Percentiles rank a stretch among this genome's conserved stretches.
Conservation (phyloP, 2,888 invertebrate species). For the Platycheirus rosarum region DNA sequence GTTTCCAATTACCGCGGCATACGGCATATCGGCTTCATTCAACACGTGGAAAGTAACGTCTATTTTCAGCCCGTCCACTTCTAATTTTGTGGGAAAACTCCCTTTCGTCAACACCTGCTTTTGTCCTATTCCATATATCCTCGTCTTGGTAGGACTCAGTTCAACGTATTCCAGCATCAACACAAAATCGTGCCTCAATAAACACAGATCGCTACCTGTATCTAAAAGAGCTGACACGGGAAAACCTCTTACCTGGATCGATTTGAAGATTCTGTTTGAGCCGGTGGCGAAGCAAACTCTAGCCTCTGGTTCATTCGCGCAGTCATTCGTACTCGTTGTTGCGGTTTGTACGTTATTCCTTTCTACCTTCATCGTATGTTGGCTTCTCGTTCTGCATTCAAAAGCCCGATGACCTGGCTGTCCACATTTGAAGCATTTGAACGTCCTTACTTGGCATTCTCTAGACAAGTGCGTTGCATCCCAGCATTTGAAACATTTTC, state of each 20-base stretch:
- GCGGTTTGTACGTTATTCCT: not conserved
- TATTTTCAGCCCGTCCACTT: not conserved
- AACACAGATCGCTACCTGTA: too few relatives aligned
- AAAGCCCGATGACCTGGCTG: not conserved
- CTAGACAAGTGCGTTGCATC: not conserved
- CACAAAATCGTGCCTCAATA: not conserved
- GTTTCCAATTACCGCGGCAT: not conserved
- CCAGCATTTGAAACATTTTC: not conserved
- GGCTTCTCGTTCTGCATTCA: not conserved
- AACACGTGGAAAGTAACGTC: conserved; percentile 6
- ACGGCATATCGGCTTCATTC: conserved; percentile 1
- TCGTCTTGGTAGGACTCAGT: not conserved
- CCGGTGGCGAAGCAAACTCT: not conserved
- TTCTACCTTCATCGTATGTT: not conserved
- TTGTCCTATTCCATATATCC: not conserved
- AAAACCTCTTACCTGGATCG: not conserved
- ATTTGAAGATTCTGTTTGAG: not conserved
- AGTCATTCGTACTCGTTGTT: not conserved
- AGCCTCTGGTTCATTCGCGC: not conserved
- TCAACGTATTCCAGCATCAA: not conserved
- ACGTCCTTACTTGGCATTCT: not conserved
- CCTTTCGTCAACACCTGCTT: not conserved
- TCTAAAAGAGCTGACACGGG: not conserved
- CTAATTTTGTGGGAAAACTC: not conserved
- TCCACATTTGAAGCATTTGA: not conserved